Base-by-base conservation (phyloP, 2,888 invertebrate genomes). In the Protodeltote pygarga region DNA sequence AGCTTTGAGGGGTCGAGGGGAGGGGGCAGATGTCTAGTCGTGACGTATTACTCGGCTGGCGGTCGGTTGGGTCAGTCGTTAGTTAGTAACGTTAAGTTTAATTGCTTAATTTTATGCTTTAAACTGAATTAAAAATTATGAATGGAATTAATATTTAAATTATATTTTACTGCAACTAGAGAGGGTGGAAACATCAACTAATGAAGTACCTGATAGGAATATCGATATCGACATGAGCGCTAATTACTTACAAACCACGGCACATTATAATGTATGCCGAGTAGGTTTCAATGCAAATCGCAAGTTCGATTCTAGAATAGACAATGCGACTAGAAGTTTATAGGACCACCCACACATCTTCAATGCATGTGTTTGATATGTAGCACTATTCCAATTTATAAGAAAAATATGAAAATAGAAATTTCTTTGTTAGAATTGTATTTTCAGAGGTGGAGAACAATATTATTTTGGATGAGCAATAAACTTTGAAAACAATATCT, bases 291-390 rank as follows among this genome's bases (percentile, higher is more conserved):
- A 91, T 90, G 92, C 87, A 91, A 92, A 92, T 91, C 82, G 85
- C 85, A 83, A 88, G 89, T 89, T 89, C 90, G 89, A 88, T 89
- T 79, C 86, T 82, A 83, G 90, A 91, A 92, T 92, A 90, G 87
- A 87, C 89, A 91, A 90, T 91, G 89, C 75, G 87, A 84, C 60
- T 71, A 73, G 73, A 80, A 82, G 79, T 89, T 89, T 89, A 89
- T 87, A 78, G 81, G 92, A 89, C 90, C 91, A 91, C 90, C 89
- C 89, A 85, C 83, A 85, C 77, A 79, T 80, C 74, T 74, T 64
- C 72, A 75, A 62, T 71, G 60, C 65, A 71, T 73, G 72, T 71
- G 57, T 75, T 75, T 42, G 53, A 52, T 62, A 63, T 46, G 44
- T 65, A 45, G 46, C 38, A 53, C 28, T 50, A 51, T 58, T 62